Percentiles rank a stretch among this genome's conserved stretches.
phyloP scores from a whole-genome alignment of 2,113 vertebrate species.

The Condylura cristata region DNA sequence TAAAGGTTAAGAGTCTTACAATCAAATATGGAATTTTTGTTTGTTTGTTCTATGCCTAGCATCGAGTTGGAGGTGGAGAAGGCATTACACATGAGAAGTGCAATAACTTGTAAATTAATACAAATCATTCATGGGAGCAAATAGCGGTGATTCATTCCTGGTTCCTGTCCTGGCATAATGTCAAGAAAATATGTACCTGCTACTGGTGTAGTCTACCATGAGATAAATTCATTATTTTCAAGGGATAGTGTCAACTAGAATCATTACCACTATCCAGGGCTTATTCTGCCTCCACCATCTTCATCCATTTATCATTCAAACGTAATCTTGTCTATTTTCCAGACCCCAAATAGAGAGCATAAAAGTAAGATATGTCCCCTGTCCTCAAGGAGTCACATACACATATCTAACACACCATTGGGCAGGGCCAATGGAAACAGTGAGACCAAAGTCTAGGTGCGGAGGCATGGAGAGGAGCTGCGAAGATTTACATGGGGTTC shows the following conservation, averaged over 20 bases:
- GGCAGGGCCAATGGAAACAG: neutral
- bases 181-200: neutral
- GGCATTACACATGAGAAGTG: neutral
- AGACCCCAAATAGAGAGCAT: neutral
- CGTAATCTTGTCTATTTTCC: neutral
- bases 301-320: neutral
- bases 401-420: neutral
- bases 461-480: neutral
- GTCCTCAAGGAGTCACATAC: neutral
- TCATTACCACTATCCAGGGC: neutral
- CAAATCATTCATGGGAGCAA: neutral
- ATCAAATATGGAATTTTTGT: neutral
- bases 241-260: neutral
- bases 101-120: neutral
- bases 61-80: neutral
- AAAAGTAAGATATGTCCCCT: neutral
- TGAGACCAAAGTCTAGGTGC: neutral
- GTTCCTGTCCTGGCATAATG: neutral
- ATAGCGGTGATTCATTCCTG: neutral
- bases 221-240: neutral
- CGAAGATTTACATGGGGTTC: neutral
- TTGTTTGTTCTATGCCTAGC: neutral
- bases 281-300: neutral
- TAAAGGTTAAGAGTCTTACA: neutral
- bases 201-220: neutral